phyloP scores from a whole-genome alignment of 2,797 vertebrate species.

The Sphenodon punctatus region DNA sequence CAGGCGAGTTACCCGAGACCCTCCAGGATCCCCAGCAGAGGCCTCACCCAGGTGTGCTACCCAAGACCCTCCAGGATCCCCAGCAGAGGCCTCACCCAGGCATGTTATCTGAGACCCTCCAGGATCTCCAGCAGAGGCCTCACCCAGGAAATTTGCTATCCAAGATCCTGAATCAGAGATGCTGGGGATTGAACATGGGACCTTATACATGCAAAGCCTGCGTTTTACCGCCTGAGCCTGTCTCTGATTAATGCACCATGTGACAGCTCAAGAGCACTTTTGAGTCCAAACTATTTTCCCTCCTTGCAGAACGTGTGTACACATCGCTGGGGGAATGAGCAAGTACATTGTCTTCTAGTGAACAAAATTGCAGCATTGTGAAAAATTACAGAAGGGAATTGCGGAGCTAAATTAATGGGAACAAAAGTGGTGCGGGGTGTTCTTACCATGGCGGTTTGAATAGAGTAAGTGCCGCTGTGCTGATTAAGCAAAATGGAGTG shows the following conservation, averaged over 20 bases:
- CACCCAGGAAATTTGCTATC: too few species aligned
- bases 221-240: too few species aligned
- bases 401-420: background rate
- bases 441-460: background rate
- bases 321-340: background rate
- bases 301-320: background rate
- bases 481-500: background rate
- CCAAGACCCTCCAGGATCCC: too few species aligned
- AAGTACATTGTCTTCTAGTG: rapidly evolving
- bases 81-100: too few species aligned
- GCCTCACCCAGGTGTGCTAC: too few species aligned
- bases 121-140: too few species aligned
- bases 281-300: background rate
- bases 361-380: background rate
- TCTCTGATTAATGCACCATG: background rate
- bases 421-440: background rate
- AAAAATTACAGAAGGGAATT: background rate
- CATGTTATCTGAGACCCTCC: too few species aligned
- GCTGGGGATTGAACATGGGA: too few species aligned
- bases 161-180: too few species aligned
- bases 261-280: background rate
- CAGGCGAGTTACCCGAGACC: too few species aligned
- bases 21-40: too few species aligned
- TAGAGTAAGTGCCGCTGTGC: background rate
- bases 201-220: too few species aligned